These are phyloP conservation scores for Pituophis catenifer DNA, from an alignment of 2,113 vertebrate genomes.

Conservation along the genomic window DNA sequence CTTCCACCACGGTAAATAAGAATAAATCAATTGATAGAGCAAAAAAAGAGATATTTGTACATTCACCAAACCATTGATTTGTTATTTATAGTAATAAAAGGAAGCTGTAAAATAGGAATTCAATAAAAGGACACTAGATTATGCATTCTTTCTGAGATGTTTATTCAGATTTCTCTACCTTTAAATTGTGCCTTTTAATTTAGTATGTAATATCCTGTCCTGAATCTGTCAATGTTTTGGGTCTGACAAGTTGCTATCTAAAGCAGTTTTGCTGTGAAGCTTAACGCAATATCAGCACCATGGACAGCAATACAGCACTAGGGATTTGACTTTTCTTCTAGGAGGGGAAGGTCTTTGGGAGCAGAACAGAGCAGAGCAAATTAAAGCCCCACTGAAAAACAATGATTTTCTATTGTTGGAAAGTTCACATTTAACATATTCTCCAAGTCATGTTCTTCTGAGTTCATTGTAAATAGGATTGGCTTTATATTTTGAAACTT, in stretches of 20 bases:
- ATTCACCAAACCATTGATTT: neutral
- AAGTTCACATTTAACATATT: neutral
- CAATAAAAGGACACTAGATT: neutral
- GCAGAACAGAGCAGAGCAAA: constrained; percentile 24
- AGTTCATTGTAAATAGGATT: neutral
- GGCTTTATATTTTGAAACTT: neutral
- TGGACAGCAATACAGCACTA: constrained; percentile 17
- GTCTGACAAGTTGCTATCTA: neutral
- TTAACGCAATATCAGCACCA: constrained; percentile 25
- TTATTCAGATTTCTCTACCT: constrained; percentile 15
- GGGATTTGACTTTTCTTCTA: neutral
- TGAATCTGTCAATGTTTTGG: neutral
- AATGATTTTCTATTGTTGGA: neutral
- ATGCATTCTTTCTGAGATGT: neutral
- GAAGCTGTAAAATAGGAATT: constrained; percentile 11
- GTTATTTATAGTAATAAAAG: constrained; percentile 13
- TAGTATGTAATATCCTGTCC: neutral
- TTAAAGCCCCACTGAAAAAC: constrained; percentile 1
- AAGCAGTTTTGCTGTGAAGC: constrained; percentile 1
- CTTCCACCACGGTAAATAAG: neutral
- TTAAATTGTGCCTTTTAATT: constrained; percentile 4
- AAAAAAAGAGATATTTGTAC: neutral
- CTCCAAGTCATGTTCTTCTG: neutral
- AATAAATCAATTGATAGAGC: constrained; percentile 19
- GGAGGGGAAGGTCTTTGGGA: neutral